Evolutionary conservation across 2,888 invertebrate genomes (phyloP).

Genomic region (Pachliopta kotzebuea): DNA sequence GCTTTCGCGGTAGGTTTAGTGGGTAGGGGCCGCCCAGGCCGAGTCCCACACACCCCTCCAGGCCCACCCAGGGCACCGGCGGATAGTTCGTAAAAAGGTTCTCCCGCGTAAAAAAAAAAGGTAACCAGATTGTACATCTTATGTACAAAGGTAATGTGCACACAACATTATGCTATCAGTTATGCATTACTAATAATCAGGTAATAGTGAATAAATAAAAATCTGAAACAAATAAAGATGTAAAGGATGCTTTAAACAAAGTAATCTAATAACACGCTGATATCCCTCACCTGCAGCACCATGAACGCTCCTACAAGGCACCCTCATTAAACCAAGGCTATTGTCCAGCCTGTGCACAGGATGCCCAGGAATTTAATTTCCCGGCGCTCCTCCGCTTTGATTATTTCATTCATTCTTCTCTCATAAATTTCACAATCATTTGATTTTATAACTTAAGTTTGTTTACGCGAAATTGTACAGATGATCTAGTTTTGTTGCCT

Average conservation of each 20-base stretch:
- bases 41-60: too few species aligned
- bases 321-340: constrained; percentile 34
- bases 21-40: too few species aligned
- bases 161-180: too few species aligned
- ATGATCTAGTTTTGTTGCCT: too few species aligned
- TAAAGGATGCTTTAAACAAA: neutral
- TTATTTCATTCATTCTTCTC: neutral
- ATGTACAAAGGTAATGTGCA: too few species aligned
- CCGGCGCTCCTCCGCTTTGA: constrained; percentile 1
- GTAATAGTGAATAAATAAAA: neutral
- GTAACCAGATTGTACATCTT: too few species aligned
- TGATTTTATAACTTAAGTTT: neutral
- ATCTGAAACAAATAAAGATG: neutral
- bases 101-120: too few species aligned
- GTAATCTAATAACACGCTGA: constrained; percentile 10
- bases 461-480: too few species aligned
- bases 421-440: neutral
- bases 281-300: constrained; percentile 1
- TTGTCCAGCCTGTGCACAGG: constrained; percentile 30
- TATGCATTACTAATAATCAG: too few species aligned
- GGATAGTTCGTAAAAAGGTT: too few species aligned
- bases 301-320: constrained; percentile 7
- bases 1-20: too few species aligned
- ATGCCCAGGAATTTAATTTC: constrained; percentile 32
- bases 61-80: too few species aligned